A percentile compares a stretch with the other conserved stretches of the same genome.
These are phyloP conservation scores for Danionella dracula DNA, from an alignment of 2,797 vertebrate species.

Conservation along the genomic window DNA sequence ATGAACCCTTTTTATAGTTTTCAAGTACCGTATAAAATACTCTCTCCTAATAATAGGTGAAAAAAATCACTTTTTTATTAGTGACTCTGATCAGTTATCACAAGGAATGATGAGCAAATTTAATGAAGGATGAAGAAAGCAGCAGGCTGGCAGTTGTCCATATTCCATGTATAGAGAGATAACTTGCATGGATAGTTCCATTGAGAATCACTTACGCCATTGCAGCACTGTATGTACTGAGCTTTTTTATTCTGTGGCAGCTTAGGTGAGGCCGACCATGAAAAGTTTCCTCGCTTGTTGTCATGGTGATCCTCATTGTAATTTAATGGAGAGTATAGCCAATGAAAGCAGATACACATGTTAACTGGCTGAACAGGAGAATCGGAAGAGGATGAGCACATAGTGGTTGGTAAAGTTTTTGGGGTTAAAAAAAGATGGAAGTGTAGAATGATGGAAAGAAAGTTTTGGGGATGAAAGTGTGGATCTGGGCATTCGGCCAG, in stretches of 20 bases:
- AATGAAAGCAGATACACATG: constrained; percentile 71
- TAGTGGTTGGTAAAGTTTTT: no score
- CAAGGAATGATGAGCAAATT: constrained; percentile 7
- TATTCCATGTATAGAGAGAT: constrained; percentile 12
- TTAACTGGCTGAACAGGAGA: constrained; percentile 32
- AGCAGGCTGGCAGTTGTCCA: background rate
- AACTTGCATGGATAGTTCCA: constrained; percentile 15
- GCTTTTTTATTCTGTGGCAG: background rate
- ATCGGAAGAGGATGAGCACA: no score
- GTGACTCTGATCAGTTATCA: no score
- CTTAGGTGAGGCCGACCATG: background rate
- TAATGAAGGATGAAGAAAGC: background rate
- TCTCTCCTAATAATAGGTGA: no score
- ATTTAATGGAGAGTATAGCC: constrained; percentile 58
- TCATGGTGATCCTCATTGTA: background rate
- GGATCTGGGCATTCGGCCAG: constrained; percentile 5
- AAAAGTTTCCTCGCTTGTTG: background rate
- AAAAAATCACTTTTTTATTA: no score
- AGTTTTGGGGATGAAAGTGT: background rate
- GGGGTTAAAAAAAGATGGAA: background rate
- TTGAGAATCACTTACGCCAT: constrained; percentile 4
- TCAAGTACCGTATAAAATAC: no score
- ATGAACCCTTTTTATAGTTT: background rate
- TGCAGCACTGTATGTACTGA: background rate
- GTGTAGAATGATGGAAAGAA: background rate